Evolutionary conservation across 2,797 vertebrate genomes (phyloP), one percentile per base, ranked within the genome.

Genomic region (Cuculus canorus): DNA sequence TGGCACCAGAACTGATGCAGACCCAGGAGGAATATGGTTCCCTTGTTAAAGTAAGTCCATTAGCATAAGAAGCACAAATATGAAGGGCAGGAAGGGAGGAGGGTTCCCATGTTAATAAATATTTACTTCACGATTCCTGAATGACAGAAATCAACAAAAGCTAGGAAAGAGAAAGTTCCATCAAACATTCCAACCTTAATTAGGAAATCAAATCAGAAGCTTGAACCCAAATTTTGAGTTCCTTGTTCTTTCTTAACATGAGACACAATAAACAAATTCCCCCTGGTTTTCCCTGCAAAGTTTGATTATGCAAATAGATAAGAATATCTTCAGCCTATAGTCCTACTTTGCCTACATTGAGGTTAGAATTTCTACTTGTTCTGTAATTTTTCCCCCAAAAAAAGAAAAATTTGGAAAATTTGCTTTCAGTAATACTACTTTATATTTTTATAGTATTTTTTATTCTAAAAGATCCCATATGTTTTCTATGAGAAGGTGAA

Each of bases 101-200:
- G 75, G 9, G 78, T 68, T 97, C 93, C 94, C 94, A 95, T 93
- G 91, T 90, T 97, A 96, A 97, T 96, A 97, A 96, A 96, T 96
- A 96, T 95, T 96, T 95, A 91, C 91, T 96, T 91, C 88, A 61
- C 90, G 86, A 82, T 91, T 94, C 89, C 87, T 90, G 84, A 95
- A 96, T 94, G 95, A 93, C 88, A 95, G 87, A 93, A 96, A 95
- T 92, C 87, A 86, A 96, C 82, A 92, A 94, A 95, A 93, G 61
- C 82, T 92, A 25, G 52, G 77, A 92, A 82, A 32, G 28, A 78
- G 45, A 93, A 96, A 90, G 63, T 90, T 95, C 57, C 57, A 92
- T 71, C 32, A 86, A 88, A 56, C 33, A 33, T 45, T 85, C 64
- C 45, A 90, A 45, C 48, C 64, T 80, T 75, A 86, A 54, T 45